These are phyloP conservation scores for Apoda limacodes DNA, from an alignment of 2,888 invertebrate species.

Conservation along the genomic window DNA sequence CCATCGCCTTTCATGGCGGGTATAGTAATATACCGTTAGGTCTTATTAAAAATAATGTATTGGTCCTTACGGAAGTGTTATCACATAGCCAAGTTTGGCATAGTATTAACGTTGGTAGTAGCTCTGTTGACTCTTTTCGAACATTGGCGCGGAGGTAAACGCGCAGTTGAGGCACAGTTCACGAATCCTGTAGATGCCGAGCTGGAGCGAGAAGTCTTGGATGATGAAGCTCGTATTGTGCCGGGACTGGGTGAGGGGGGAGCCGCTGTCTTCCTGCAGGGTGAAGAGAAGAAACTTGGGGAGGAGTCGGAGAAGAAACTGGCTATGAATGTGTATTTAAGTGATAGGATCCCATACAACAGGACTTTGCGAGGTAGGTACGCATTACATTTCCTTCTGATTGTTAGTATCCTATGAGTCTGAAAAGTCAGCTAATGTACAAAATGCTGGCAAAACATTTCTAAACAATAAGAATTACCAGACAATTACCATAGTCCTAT, in stretches of 20 bases:
- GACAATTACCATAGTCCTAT: no score
- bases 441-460: no score
- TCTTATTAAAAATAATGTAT: constrained; percentile 35
- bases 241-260: constrained; percentile 79
- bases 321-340: constrained; percentile 89
- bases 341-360: constrained; percentile 88
- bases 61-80: constrained; percentile 54
- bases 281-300: constrained; percentile 73
- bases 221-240: constrained; percentile 75
- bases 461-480: no score
- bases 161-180: constrained; percentile 30
- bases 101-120: constrained; percentile 40
- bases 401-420: no score
- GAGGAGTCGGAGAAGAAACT: constrained; percentile 82
- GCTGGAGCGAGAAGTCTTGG: constrained; percentile 63
- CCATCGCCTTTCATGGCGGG: no score
- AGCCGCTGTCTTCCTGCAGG: constrained; percentile 73
- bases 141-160: constrained; percentile 53
- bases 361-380: constrained; percentile 78
- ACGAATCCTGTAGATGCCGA: constrained; percentile 30
- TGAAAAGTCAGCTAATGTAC: no score
- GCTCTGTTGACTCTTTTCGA: constrained; percentile 45
- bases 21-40: no score
- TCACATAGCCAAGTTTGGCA: constrained; percentile 39
- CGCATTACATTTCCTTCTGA: no score